Evolutionary conservation across 2,113 vertebrate genomes (phyloP).

Genomic region (Conger conger): DNA sequence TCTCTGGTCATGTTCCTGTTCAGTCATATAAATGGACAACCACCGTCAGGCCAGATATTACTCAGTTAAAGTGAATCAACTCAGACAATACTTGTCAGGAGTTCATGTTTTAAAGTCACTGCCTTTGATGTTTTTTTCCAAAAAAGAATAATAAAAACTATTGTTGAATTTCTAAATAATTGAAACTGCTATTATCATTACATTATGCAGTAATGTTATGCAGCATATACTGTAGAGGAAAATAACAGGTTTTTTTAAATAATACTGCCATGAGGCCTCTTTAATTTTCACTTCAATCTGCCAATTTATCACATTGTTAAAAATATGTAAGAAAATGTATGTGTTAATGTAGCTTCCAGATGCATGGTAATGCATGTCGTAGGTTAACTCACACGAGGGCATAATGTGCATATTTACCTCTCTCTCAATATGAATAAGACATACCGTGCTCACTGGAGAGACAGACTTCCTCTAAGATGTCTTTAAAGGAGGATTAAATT

Average conservation of each 20-base stretch:
- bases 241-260: too few species aligned
- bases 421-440: neutral
- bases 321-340: neutral
- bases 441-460: neutral
- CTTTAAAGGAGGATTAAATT: neutral
- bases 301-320: neutral
- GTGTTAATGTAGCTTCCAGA: neutral
- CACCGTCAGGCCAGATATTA: conserved; percentile 18
- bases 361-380: neutral
- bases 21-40: neutral
- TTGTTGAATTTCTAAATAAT: too few species aligned
- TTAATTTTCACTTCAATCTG: too few species aligned
- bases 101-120: conserved; percentile 11
- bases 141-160: too few species aligned
- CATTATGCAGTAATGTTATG: too few species aligned
- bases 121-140: neutral
- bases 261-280: too few species aligned
- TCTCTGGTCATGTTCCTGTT: conserved; percentile 47
- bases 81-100: conserved; percentile 5
- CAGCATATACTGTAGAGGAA: too few species aligned
- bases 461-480: neutral
- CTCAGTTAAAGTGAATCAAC: conserved; percentile 16
- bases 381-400: neutral
- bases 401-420: neutral
- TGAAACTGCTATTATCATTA: too few species aligned